Evolutionary conservation across 1,140 invertebrate species (phyloP), one percentile per base, ranked within the genome.

Genomic region (Anastrepha obliqua): DNA sequence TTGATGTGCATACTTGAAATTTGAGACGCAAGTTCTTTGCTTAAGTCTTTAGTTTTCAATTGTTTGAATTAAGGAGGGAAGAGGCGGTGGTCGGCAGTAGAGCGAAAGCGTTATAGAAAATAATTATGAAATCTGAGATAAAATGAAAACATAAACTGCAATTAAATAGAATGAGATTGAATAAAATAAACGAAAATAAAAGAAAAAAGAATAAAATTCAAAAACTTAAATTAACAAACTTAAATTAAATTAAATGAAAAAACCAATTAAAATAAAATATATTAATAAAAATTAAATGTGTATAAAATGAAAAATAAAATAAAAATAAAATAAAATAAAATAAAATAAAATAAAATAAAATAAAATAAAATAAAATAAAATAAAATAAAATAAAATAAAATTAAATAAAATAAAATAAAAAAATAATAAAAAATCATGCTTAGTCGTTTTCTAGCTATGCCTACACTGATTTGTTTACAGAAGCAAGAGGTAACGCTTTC

Each of bases 41-140:
- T 81, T 81, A 81, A 81, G 74, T 81, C 74, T 81, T 55, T 81
- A 9, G 74, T 81, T 51, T 81, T 2, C 7, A 20, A n/a, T 20
- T 42, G 39, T 8, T 70, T 42, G 65, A n/a, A 60, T 6, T 20
- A 64, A 20, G 29, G 29, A 29, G 29, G 29, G 29, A 29, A 29
- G 29, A 29, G 29, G 29, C 29, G 29, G 29, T 29, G 29, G 29
- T 29, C 29, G 29, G 29, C 29, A 29, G 29, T 29, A 29, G 0
- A 29, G 29, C 29, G 29, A 29, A 29, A 29, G 29, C 29, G 29
- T 29, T 0, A 29, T 29, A 29, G 29, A 29, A 29, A 29, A 29
- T 29, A 29, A 29, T 29, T 29, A 29, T 29, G 29, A 29, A 29
- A 29, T 29, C 29, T 29, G 29, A 29, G 29, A 29, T 29, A 29